A percentile compares a stretch with the other conserved stretches of the same genome.
phyloP scores from a whole-genome alignment of 2,797 vertebrate genomes.

The Mionectes olivaceus region DNA sequence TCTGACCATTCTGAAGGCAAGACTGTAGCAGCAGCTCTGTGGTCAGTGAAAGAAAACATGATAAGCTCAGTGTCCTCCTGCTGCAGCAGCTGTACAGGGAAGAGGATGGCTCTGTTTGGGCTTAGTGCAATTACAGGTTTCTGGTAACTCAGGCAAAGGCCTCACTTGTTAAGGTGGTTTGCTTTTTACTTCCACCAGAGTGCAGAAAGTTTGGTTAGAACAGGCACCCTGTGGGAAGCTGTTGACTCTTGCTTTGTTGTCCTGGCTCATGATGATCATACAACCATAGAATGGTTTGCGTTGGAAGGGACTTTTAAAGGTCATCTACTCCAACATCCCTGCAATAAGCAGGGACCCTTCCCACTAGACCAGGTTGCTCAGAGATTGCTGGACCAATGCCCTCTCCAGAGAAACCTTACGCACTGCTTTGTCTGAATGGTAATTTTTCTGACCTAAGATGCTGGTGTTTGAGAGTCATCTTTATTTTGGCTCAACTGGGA shows the following conservation, averaged over 20 bases:
- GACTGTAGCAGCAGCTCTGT: fast-evolving
- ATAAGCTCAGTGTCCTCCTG: background rate
- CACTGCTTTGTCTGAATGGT: background rate
- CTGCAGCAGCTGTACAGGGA: background rate
- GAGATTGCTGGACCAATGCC: fast-evolving
- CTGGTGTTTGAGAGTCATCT: background rate
- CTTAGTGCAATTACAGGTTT: background rate
- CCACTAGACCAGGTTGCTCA: fast-evolving
- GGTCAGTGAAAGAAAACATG: fast-evolving
- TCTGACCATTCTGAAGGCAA: fast-evolving
- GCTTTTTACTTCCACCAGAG: background rate
- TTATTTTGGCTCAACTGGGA: background rate
- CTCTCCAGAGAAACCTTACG: background rate
- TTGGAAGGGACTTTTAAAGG: background rate
- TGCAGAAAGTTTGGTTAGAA: fast-evolving
- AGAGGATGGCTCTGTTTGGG: fast-evolving
- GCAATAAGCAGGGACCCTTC: background rate
- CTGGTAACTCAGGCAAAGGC: background rate
- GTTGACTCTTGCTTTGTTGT: background rate
- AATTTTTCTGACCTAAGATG: background rate
- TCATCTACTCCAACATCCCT: background rate
- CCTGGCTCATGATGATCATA: fast-evolving
- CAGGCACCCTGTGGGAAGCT: background rate
- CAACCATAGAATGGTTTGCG: background rate
- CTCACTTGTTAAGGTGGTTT: background rate